A percentile compares a stretch with the other conserved stretches of the same genome.
Conservation (phyloP, 2,797 vertebrate species). For the Pterois miles region DNA sequence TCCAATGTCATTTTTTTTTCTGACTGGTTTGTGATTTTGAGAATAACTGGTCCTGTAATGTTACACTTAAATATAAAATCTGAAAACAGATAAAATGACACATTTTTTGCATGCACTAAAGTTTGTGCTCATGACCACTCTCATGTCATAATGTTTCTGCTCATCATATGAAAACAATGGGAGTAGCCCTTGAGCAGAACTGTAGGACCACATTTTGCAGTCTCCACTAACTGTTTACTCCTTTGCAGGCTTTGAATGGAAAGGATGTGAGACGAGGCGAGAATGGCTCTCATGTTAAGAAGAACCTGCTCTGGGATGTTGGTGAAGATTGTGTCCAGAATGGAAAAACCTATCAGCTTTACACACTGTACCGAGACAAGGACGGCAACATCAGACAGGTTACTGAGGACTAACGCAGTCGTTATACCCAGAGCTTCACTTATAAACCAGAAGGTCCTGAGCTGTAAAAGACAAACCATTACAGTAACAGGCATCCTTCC, state of each 20-base stretch:
- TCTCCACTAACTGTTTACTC: neutral
- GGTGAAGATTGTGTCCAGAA: constrained; percentile 69
- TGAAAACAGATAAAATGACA: too few relatives aligned
- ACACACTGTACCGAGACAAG: constrained; percentile 89
- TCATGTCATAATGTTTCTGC: neutral
- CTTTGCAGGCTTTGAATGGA: constrained; percentile 29
- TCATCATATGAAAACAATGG: neutral
- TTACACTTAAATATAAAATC: neutral
- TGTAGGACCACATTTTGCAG: neutral
- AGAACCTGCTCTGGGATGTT: constrained; percentile 50
- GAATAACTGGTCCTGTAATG: neutral
- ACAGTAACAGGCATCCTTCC: neutral
- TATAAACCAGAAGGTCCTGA: neutral
- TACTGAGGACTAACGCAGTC: constrained; percentile 3
- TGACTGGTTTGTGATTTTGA: neutral
- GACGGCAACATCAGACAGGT: constrained; percentile 92
- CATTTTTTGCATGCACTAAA: neutral
- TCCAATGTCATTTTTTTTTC: too few relatives aligned
- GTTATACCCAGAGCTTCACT: neutral
- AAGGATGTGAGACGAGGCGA: constrained; percentile 58
- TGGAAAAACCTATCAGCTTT: constrained; percentile 88
- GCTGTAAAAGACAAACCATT: neutral
- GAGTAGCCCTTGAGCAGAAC: neutral
- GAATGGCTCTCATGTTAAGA: constrained; percentile 60
- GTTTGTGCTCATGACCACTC: neutral